Conservation (phyloP, 2,888 invertebrate species). For the Acanthosoma haemorrhoidale region DNA sequence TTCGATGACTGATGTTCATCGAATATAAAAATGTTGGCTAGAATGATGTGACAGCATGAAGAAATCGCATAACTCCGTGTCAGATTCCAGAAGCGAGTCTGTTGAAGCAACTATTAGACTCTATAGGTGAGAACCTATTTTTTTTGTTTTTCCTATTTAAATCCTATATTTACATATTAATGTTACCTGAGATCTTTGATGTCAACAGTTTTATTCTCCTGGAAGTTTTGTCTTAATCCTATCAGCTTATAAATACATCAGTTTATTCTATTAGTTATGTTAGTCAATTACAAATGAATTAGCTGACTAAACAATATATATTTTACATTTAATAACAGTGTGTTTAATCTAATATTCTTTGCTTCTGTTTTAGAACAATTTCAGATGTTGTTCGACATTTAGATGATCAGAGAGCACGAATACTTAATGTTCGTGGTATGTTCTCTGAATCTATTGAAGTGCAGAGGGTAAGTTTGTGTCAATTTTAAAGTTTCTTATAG, state of each 20-base stretch:
- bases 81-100: constrained; percentile 52
- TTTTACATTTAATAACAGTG: too few species aligned
- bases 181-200: too few species aligned
- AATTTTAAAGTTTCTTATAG: too few species aligned
- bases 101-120: constrained; percentile 55
- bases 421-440: constrained; percentile 59
- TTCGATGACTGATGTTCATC: constrained; percentile 29
- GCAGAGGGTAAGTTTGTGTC: constrained; percentile 52
- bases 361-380: constrained; percentile 54
- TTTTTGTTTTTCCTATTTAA: neutral
- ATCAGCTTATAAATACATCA: too few species aligned
- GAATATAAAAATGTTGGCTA: constrained; percentile 38
- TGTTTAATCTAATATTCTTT: neutral
- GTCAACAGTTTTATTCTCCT: neutral
- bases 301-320: too few species aligned
- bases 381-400: constrained; percentile 63
- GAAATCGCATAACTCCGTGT: constrained; percentile 51
- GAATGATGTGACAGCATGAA: constrained; percentile 54
- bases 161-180: too few species aligned
- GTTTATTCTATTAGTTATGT: too few species aligned
- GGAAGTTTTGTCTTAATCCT: too few species aligned
- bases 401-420: constrained; percentile 60
- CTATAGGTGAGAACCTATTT: constrained; percentile 49
- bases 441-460: constrained; percentile 66
- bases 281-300: too few species aligned